These are phyloP conservation scores for Heteropelma amictum DNA, from an alignment of 2,888 invertebrate species.

Conservation along the genomic window DNA sequence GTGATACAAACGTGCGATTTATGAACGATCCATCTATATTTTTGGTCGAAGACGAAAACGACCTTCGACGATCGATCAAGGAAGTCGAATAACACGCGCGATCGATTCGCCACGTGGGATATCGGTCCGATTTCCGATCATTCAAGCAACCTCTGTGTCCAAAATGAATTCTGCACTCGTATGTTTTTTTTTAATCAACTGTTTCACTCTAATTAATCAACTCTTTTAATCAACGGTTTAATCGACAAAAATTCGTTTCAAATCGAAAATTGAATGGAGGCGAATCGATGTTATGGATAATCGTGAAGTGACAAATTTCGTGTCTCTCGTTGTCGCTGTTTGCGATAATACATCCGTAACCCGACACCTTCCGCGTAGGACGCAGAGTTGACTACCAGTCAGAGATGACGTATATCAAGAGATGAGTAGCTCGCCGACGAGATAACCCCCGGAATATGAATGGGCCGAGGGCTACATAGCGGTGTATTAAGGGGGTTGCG, in stretches of 20 bases:
- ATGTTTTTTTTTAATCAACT: too few species aligned
- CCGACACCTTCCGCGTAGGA: background rate
- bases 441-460: conserved; percentile 51
- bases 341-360: conserved; percentile 11
- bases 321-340: background rate
- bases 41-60: conserved; percentile 8
- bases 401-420: conserved; percentile 18
- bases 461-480: conserved; percentile 1
- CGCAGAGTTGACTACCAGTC: background rate
- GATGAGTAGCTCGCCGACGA: conserved; percentile 32
- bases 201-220: too few species aligned
- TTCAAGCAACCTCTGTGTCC: too few species aligned
- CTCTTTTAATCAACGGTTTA: too few species aligned
- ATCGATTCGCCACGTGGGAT: background rate
- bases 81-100: background rate
- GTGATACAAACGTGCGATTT: conserved; percentile 15
- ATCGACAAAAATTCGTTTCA: background rate
- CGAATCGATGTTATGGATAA: background rate
- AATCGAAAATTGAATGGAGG: background rate
- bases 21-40: background rate
- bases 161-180: too few species aligned
- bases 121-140: background rate
- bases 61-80: conserved; percentile 27
- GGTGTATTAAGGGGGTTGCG: conserved; percentile 35
- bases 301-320: background rate